Conservation (phyloP, 2,888 invertebrate species). For the Ecliptopera silaceata region DNA sequence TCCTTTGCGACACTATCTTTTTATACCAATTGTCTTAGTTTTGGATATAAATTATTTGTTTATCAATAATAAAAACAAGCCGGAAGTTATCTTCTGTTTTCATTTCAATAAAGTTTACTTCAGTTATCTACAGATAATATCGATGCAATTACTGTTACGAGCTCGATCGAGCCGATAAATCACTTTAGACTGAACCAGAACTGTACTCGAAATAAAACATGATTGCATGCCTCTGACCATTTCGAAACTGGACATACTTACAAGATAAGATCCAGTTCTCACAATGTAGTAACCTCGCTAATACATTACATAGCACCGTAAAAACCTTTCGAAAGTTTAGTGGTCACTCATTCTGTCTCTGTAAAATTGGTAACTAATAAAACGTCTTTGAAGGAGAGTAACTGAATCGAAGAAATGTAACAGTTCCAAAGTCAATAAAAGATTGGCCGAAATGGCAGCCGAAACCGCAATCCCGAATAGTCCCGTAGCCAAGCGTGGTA, state of each 20-base stretch:
- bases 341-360: no score
- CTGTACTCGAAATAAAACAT: slow-evolving; percentile 35
- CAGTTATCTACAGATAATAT: not conserved
- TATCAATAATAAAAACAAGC: no score
- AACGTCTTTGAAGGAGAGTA: no score
- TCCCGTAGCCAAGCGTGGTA: slow-evolving; percentile 17
- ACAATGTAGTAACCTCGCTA: no score
- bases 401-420: not conserved
- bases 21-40: not conserved
- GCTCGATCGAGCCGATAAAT: slow-evolving; percentile 33
- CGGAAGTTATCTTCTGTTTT: no score
- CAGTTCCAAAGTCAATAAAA: not conserved
- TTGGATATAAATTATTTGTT: not conserved
- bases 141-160: slow-evolving; percentile 13
- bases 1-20: not conserved
- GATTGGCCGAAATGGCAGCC: slow-evolving; percentile 1
- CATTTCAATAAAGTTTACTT: no score
- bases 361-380: no score
- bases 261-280: not conserved
- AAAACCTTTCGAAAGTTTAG: no score
- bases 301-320: no score
- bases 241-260: slow-evolving; percentile 1
- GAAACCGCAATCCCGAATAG: not conserved
- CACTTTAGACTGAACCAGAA: slow-evolving; percentile 28
- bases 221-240: slow-evolving; percentile 11